Evolutionary conservation across 2,113 vertebrate species (phyloP).

Genomic region (Axis porcinus): DNA sequence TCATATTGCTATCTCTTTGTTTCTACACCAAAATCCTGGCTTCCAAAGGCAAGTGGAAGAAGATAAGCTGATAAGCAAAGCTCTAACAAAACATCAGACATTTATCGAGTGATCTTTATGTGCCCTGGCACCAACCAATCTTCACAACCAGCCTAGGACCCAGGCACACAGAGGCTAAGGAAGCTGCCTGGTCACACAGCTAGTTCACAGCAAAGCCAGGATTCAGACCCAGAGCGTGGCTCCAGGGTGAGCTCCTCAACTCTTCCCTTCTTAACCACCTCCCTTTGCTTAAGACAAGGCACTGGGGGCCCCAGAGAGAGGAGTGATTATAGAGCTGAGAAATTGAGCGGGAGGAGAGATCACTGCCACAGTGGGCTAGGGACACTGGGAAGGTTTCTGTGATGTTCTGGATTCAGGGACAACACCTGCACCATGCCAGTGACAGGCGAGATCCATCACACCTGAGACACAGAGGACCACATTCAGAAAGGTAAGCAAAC

Average conservation of each 20-base stretch:
- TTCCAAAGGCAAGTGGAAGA: neutral
- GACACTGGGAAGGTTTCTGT: neutral
- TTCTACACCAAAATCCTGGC: neutral
- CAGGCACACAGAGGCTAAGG: neutral
- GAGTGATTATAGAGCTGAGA: neutral
- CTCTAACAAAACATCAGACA: neutral
- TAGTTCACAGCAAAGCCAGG: neutral
- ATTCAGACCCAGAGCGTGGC: neutral
- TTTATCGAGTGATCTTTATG: neutral
- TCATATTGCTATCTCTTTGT: neutral
- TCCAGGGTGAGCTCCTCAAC: accelerated
- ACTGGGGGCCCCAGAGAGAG: neutral
- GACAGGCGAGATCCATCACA: neutral
- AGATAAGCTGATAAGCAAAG: neutral
- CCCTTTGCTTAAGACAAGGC: neutral
- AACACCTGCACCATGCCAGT: accelerated
- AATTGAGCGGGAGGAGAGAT: neutral
- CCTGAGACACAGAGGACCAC: accelerated
- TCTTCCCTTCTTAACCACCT: no score
- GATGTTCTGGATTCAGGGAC: no score
- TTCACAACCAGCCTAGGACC: neutral
- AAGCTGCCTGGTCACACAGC: neutral
- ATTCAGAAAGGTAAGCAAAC: accelerated
- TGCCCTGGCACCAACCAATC: neutral
- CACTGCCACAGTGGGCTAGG: neutral